Percentiles rank a stretch among this genome's conserved stretches.
Conservation (phyloP, 2,797 vertebrate genomes). For the Paedocypris micromegethes region DNA sequence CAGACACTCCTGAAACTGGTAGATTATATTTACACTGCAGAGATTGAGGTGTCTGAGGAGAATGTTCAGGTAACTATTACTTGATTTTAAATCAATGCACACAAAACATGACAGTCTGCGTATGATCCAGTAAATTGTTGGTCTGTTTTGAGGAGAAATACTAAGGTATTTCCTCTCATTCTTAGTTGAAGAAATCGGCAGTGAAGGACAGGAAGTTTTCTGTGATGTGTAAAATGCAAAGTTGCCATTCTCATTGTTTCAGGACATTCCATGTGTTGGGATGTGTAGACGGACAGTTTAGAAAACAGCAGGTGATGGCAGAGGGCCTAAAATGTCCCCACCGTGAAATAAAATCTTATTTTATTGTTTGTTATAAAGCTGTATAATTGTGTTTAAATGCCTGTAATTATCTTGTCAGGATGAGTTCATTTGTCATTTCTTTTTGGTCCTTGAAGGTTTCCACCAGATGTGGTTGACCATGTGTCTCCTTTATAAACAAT, state of each 20-base stretch:
- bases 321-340: too few species aligned
- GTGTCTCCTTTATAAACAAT: too few species aligned
- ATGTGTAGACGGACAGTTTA: slow-evolving; percentile 5
- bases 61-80: slow-evolving; percentile 82
- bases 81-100: too few species aligned
- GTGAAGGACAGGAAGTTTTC: slow-evolving; percentile 78
- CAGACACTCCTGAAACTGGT: slow-evolving; percentile 85
- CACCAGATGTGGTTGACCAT: too few species aligned
- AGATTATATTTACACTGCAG: slow-evolving; percentile 93
- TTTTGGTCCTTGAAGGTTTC: too few species aligned
- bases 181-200: slow-evolving; percentile 78
- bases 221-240: slow-evolving; percentile 56
- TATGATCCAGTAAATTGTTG: too few species aligned
- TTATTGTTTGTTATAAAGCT: too few species aligned
- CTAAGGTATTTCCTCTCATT: slow-evolving; percentile 82
- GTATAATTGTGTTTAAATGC: too few species aligned
- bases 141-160: slow-evolving; percentile 42
- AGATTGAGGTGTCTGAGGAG: slow-evolving; percentile 93
- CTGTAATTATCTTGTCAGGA: too few species aligned
- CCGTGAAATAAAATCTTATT: too few species aligned
- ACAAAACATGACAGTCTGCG: too few species aligned
- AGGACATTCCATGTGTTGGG: not conserved
- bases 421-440: too few species aligned
- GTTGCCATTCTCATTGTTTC: slow-evolving; percentile 33
- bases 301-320: not conserved